phyloP scores from a whole-genome alignment of 2,113 vertebrate genomes.

The Balaeniceps rex region DNA sequence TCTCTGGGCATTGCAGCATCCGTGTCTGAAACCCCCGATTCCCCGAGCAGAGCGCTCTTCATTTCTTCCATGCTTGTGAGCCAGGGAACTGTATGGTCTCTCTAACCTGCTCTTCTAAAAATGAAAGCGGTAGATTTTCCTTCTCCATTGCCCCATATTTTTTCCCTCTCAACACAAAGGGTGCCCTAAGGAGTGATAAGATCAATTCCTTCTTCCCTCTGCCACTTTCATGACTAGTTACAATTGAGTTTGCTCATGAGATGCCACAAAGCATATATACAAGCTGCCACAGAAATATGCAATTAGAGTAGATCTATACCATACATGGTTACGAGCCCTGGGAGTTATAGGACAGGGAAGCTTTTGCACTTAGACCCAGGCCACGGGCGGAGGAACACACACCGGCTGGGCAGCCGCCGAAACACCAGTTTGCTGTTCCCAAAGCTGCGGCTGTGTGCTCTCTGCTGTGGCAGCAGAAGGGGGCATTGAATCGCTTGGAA shows the following conservation, averaged over 20 bases:
- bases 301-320: background rate
- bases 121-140: background rate
- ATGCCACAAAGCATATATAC: background rate
- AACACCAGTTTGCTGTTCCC: background rate
- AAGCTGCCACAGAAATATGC: background rate
- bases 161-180: background rate
- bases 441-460: background rate
- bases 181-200: background rate
- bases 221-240: background rate
- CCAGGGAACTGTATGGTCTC: background rate
- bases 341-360: background rate
- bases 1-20: background rate
- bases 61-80: background rate
- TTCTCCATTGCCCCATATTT: background rate
- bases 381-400: background rate
- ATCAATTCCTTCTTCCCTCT: background rate
- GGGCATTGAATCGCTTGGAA: background rate
- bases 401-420: fast-evolving
- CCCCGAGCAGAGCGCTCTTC: fast-evolving
- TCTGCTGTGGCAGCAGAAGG: background rate
- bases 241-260: background rate
- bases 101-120: background rate
- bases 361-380: background rate
- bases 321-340: background rate
- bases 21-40: background rate